These are phyloP conservation scores for Bombylius major DNA, from an alignment of 2,888 invertebrate genomes.

Conservation along the genomic window DNA sequence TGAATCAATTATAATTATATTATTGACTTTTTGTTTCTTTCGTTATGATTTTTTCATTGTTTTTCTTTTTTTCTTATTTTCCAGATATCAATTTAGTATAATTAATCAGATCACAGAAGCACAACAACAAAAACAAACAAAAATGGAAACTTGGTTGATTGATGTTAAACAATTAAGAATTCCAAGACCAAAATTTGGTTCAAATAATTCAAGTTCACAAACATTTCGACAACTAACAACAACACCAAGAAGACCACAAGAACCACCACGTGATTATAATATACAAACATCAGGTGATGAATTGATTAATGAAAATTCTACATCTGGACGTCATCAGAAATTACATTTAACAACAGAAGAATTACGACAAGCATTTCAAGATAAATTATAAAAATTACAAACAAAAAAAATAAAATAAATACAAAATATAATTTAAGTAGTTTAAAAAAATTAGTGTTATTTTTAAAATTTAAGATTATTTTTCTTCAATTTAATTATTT, in stretches of 20 bases:
- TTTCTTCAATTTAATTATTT: too few species aligned
- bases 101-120: too few species aligned
- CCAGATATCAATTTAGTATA: too few species aligned
- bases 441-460: too few species aligned
- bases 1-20: too few species aligned
- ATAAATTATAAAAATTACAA: constrained; percentile 49
- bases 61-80: too few species aligned
- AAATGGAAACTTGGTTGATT: constrained; percentile 73
- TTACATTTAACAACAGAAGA: constrained; percentile 58
- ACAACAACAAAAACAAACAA: background rate
- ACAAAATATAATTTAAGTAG: too few species aligned
- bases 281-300: constrained; percentile 43
- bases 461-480: too few species aligned
- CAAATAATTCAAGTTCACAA: constrained; percentile 22
- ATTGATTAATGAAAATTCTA: constrained; percentile 16
- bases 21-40: too few species aligned
- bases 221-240: constrained; percentile 15
- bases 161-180: constrained; percentile 74
- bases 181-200: constrained; percentile 66
- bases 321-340: constrained; percentile 39
- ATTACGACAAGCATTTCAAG: constrained; percentile 59
- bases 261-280: constrained; percentile 69
- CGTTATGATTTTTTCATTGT: too few species aligned
- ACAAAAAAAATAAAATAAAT: background rate
- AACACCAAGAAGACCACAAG: constrained; percentile 38